These are phyloP conservation scores for Drymonia ruficornis DNA, from an alignment of 2,888 invertebrate species.

Conservation along the genomic window DNA sequence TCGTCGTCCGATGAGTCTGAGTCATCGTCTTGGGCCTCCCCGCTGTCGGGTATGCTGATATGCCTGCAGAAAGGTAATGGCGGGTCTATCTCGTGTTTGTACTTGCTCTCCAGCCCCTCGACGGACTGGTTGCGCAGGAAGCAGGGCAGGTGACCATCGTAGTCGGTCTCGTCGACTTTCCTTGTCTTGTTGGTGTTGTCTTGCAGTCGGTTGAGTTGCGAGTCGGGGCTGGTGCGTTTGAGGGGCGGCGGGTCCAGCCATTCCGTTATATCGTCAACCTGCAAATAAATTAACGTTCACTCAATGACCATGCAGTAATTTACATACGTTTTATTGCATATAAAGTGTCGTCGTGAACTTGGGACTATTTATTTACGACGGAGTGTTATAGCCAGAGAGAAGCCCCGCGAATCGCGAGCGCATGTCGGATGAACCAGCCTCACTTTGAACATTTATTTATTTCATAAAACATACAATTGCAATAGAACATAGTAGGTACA, in stretches of 20 bases:
- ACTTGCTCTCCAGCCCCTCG: slow-evolving; percentile 65
- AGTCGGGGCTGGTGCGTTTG: slow-evolving; percentile 60
- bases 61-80: slow-evolving; percentile 60
- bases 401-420: too few relatives aligned
- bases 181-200: slow-evolving; percentile 43
- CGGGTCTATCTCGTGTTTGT: slow-evolving; percentile 49
- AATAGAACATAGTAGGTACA: too few relatives aligned
- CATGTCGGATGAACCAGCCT: too few relatives aligned
- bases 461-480: too few relatives aligned
- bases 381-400: too few relatives aligned
- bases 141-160: slow-evolving; percentile 47
- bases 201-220: slow-evolving; percentile 51
- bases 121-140: slow-evolving; percentile 79
- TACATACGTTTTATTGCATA: too few relatives aligned
- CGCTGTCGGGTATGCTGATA: slow-evolving; percentile 59
- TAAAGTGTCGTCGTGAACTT: too few relatives aligned
- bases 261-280: slow-evolving; percentile 77
- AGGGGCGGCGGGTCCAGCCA: slow-evolving; percentile 74
- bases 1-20: slow-evolving; percentile 43
- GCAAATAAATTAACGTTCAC: background rate
- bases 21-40: slow-evolving; percentile 41
- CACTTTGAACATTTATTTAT: too few relatives aligned
- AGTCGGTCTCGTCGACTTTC: slow-evolving; percentile 34
- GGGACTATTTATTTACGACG: too few relatives aligned
- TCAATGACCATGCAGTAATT: too few relatives aligned